Base-by-base conservation (phyloP, 2,888 invertebrate species). In the Teinopalpus imperialis region DNA sequence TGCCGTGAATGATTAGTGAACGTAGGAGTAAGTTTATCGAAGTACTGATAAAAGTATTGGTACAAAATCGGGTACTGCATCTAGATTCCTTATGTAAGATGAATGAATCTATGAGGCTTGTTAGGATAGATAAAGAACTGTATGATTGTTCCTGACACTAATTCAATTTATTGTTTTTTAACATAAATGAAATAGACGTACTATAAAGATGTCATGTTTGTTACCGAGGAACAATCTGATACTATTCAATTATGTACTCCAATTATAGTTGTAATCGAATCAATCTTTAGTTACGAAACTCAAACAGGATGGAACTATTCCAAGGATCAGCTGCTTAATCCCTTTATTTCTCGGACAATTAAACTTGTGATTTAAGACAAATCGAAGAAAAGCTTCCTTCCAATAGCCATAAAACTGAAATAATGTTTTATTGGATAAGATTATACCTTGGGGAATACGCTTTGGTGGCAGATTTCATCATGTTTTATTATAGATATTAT, bases 331-430 rank as follows among this genome's bases (percentile, higher is more conserved):
- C 63, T 66, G 72, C 69, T 76, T 83, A 86, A 83, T 82, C 82
- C 83, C 80, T 81, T 81, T 78, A 83, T 86, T 87, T 86, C 74
- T 71, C 80, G 85, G 77, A 69, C 82, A 86, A 83, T 87, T 86
- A 86, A 87, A 80, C 79, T 56, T 57, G 59, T 68, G 81, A 86
- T 85, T 82, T 83, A 86, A 83, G 56, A 79, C 79, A 82, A 82
- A 86, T 83, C 81, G 86, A 82, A 80, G 49, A 43, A 56, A 53
- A 49, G 31, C 37, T 44, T 44, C 44, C 37, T 44, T 62, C 54
- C 53, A 35, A 52, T 50, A 39, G 37, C 49, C 43, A 48, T 50
- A 48, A 47, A 53, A 55, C 49, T 52, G 53, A 52, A 48, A 49
- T 56, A 55, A 59, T 55, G 55, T 50, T 52, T 51, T 53, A 58